A percentile compares a stretch with the other conserved stretches of the same genome.
Conservation (phyloP, 2,797 vertebrate species). For the Eupleurogrammus muticus region DNA sequence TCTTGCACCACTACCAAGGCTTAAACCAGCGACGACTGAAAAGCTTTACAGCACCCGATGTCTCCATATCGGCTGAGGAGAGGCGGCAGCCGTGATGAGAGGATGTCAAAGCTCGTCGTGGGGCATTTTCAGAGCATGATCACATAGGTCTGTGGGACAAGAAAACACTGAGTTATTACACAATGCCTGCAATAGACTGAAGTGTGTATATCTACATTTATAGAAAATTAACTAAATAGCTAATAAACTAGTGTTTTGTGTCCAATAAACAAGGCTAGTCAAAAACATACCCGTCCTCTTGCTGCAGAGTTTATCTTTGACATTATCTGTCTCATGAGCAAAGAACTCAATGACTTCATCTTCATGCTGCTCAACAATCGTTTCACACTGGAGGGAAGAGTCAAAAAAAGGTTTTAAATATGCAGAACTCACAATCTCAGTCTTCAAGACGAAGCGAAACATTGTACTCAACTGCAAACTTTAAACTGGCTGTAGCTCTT, state of each 20-base stretch:
- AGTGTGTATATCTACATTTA: too few relatives aligned
- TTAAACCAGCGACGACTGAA: constrained; percentile 31
- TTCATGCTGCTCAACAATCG: constrained; percentile 94
- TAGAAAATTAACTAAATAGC: background rate
- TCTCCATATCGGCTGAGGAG: constrained; percentile 30
- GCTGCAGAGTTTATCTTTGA: constrained; percentile 97
- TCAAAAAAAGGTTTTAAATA: background rate
- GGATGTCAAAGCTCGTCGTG: constrained; percentile 93
- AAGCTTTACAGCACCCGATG: constrained; percentile 49
- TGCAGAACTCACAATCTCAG: background rate
- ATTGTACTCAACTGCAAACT: constrained; percentile 89
- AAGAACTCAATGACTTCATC: constrained; percentile 97
- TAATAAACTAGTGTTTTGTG: too few relatives aligned
- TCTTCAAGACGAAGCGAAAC: background rate
- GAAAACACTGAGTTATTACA: background rate
- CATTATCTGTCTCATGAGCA: constrained; percentile 90
- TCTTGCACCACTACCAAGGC: constrained; percentile 22
- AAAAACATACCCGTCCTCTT: constrained; percentile 89
- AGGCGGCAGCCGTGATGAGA: constrained; percentile 11
- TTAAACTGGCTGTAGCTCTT: constrained; percentile 88
- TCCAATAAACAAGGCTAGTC: background rate
- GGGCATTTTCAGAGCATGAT: constrained; percentile 90
- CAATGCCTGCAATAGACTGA: background rate
- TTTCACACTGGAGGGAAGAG: constrained; percentile 89
- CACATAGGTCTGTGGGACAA: constrained; percentile 90